phyloP scores from a whole-genome alignment of 1,140 invertebrate genomes.

The Thaumatotibia leucotreta region DNA sequence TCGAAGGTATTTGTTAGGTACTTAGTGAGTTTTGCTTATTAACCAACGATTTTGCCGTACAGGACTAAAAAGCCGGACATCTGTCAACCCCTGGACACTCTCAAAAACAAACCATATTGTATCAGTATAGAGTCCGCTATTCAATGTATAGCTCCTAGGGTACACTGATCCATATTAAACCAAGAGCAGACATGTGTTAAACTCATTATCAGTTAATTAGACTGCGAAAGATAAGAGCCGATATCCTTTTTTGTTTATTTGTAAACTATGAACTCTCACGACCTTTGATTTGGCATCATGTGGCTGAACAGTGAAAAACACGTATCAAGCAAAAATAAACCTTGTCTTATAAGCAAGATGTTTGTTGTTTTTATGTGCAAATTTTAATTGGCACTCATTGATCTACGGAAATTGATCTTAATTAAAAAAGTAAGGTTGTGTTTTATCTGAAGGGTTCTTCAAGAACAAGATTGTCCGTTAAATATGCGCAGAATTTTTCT shows the following conservation, averaged over 20 bases:
- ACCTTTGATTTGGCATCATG: slow-evolving; percentile 8
- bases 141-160: background rate
- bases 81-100: too few relatives aligned
- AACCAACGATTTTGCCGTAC: too few relatives aligned
- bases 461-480: background rate
- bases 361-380: background rate
- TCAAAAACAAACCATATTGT: background rate
- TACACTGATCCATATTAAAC: background rate
- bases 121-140: background rate
- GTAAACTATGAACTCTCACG: slow-evolving; percentile 1
- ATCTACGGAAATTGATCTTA: background rate
- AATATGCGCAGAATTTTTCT: background rate
- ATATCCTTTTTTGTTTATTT: background rate
- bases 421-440: background rate
- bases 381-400: background rate
- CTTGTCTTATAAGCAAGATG: background rate
- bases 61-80: too few relatives aligned
- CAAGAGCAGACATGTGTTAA: background rate
- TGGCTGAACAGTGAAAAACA: background rate
- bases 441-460: background rate
- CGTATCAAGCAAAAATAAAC: background rate
- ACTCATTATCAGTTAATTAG: background rate
- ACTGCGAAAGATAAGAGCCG: background rate
- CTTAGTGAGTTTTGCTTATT: too few relatives aligned
- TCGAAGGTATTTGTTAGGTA: too few relatives aligned